These are phyloP conservation scores for Mustela lutreola DNA, from an alignment of 2,113 vertebrate genomes.

Conservation along the genomic window DNA sequence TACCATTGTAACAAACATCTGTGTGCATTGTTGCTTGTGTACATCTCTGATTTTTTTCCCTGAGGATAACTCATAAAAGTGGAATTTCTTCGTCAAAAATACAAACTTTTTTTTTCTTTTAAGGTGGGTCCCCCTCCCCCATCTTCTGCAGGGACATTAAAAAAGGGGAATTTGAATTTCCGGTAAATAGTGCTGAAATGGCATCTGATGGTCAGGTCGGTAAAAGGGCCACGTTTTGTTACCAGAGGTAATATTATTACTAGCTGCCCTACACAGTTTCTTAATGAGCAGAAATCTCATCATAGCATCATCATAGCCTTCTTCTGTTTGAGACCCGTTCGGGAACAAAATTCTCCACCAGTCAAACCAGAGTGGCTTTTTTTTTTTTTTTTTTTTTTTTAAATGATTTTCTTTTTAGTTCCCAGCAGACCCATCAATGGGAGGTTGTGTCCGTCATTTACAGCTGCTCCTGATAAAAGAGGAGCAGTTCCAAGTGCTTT, in stretches of 20 bases:
- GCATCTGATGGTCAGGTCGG: slow-evolving; percentile 72
- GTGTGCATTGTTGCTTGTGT: slow-evolving; percentile 31
- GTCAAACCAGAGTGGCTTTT: slow-evolving; percentile 67
- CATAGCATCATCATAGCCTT: slow-evolving; percentile 80
- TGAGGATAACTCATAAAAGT: slow-evolving; percentile 62
- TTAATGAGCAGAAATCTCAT: slow-evolving; percentile 75
- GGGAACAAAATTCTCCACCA: slow-evolving; percentile 78
- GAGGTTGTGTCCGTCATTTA: slow-evolving; percentile 87
- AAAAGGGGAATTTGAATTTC: slow-evolving; percentile 78
- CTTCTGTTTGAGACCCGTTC: slow-evolving; percentile 83
- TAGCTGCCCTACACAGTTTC: slow-evolving; percentile 36
- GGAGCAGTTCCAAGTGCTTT: slow-evolving; percentile 84
- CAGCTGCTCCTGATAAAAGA: slow-evolving; percentile 89
- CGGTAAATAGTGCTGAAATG: slow-evolving; percentile 66
- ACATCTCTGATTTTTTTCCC: background rate
- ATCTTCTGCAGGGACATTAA: slow-evolving; percentile 66
- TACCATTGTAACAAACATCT: slow-evolving; percentile 25
- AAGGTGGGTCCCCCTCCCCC: slow-evolving; percentile 45
- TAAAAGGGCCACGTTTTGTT: slow-evolving; percentile 46
- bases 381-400: background rate
- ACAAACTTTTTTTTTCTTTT: slow-evolving; percentile 9
- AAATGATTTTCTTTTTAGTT: slow-evolving; percentile 37
- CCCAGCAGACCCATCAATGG: slow-evolving; percentile 79
- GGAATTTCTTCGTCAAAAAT: slow-evolving; percentile 49
- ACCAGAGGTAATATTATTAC: background rate